These are phyloP conservation scores for Macrochelys suwanniensis DNA, from an alignment of 2,797 vertebrate genomes.

Conservation along the genomic window DNA sequence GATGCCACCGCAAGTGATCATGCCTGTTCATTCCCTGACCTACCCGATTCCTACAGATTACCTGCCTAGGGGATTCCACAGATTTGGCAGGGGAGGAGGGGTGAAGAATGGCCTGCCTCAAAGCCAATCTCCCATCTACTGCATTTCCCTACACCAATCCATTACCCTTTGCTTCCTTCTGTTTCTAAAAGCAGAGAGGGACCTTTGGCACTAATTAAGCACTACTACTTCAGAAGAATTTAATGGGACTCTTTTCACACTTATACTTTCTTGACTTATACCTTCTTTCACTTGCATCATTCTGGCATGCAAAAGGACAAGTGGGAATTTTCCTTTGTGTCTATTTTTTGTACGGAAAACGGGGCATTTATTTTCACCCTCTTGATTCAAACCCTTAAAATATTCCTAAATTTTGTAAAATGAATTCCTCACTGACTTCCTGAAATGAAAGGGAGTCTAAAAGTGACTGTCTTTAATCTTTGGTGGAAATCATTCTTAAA, in stretches of 20 bases:
- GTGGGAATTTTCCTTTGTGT: background rate
- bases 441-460: background rate
- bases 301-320: background rate
- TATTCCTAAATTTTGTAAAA: background rate
- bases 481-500: background rate
- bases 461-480: background rate
- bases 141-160: accelerated
- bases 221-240: background rate
- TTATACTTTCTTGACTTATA: background rate
- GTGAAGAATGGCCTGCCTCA: background rate
- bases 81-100: background rate
- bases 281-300: background rate
- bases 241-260: accelerated
- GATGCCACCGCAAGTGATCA: background rate
- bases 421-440: background rate
- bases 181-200: background rate
- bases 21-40: accelerated
- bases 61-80: background rate
- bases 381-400: background rate
- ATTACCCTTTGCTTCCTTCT: background rate
- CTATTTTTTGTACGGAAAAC: background rate
- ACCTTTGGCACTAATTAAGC: background rate
- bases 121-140: background rate
- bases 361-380: background rate
- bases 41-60: background rate